A percentile compares a stretch with the other conserved stretches of the same genome.
Conservation (phyloP, 2,797 vertebrate species). For the Lateolabrax maculatus region DNA sequence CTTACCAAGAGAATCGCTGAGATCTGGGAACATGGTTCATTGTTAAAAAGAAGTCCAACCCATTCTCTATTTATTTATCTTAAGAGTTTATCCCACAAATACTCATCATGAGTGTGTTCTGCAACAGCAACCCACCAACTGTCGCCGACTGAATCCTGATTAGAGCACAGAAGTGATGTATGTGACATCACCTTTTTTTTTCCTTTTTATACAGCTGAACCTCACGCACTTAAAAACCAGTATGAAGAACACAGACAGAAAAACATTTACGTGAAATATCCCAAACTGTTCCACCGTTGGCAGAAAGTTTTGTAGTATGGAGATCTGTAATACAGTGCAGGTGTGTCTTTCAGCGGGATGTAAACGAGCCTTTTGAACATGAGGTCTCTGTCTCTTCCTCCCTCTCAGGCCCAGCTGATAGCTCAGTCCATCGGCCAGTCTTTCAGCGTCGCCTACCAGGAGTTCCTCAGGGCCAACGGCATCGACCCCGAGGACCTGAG, state of each 20-base stretch:
- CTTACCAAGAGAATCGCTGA: background rate
- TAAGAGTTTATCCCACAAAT: background rate
- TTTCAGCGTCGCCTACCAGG: constrained; percentile 98
- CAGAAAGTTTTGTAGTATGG: too few relatives aligned
- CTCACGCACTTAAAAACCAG: too few relatives aligned
- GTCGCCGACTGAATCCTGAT: background rate
- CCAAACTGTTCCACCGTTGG: background rate
- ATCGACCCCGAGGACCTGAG: constrained; percentile 98
- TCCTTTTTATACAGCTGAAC: too few relatives aligned
- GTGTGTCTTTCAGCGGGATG: background rate
- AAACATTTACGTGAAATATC: background rate
- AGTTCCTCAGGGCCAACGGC: constrained; percentile 96
- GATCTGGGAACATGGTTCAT: background rate
- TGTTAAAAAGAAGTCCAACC: background rate
- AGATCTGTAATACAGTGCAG: background rate
- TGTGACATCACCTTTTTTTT: too few relatives aligned
- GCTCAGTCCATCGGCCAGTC: constrained; percentile 99
- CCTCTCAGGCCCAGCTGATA: constrained; percentile 92
- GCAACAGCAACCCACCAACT: background rate
- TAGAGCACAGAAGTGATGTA: background rate
- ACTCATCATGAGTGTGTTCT: background rate
- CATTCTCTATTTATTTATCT: too few relatives aligned
- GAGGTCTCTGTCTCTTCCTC: background rate
- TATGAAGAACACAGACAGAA: background rate
- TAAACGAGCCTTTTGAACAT: constrained; percentile 1